Evolutionary conservation across 2,888 invertebrate genomes (phyloP), one percentile per base, ranked within the genome.

Genomic region (Protula sp.): DNA sequence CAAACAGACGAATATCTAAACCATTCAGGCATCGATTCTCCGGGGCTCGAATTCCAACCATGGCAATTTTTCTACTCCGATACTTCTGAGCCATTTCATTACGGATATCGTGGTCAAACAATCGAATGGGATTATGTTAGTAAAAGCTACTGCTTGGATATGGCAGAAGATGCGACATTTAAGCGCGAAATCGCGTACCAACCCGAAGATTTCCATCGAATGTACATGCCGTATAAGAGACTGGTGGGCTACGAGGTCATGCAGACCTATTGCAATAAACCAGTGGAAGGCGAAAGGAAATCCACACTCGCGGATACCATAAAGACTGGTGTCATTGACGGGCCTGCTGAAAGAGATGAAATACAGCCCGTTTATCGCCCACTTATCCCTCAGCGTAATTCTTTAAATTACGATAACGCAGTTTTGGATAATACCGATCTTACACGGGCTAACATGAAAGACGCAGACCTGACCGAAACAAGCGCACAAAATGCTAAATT

Each of bases 81-180:
- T 9, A 56, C 57, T n/a, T 58, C 54, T 52, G 54, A 63, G 26
- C 60, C 67, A 9, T 19, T 50, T 24, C 48, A 51, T n/a, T 67
- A 66, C 45, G 67, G 67, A 28, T 67, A 66, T 60, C 38, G 67
- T 27, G 60, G 59, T 5, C 54, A 58, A 45, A 55, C 59, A 28
- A 38, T 60, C 19, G 66, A 67, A 31, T 60, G 57, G 51, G 68
- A 69, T 57, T 67, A 58, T 24, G 61, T 60, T 5, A 58, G 55
- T 19, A 56, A 57, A 19, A 53, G 29, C 22, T 64, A 61, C 28
- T 47, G 51, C 2, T 48, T 62, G 38, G 47, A 60, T 47, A 52
- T 56, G 1, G 54, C 55, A 19, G 61, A 60, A 5, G 63, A 63
- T n/a, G 54, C 60, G 38, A 56, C 55, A n/a, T 65, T 57, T 57